Conservation (phyloP, 2,888 invertebrate genomes). For the Candidula unifasciata region DNA sequence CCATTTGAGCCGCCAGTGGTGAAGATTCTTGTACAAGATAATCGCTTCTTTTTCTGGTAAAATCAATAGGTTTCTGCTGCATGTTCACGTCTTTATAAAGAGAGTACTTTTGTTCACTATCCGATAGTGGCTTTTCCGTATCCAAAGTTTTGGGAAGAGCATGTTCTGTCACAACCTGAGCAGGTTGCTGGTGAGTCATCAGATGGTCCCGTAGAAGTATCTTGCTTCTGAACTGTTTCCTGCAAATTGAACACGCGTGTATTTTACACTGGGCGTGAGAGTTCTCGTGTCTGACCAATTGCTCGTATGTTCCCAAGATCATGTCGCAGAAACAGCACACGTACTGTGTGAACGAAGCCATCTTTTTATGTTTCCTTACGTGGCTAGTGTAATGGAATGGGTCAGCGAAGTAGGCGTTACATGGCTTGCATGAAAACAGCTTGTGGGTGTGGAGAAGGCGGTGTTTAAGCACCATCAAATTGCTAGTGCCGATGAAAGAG, state of each 20-base stretch:
- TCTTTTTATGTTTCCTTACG: constrained; percentile 63
- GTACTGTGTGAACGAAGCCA: constrained; percentile 59
- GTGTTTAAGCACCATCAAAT: constrained; percentile 64
- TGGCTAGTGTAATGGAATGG: constrained; percentile 68
- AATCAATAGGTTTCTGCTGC: neutral
- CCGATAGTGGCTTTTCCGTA: neutral
- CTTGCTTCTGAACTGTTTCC: constrained; percentile 62
- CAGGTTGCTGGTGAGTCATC: constrained; percentile 54
- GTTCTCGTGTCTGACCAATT: constrained; percentile 67
- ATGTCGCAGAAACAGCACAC: constrained; percentile 68
- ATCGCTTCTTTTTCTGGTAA: neutral
- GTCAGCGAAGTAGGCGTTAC: constrained; percentile 61
- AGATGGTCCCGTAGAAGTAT: constrained; percentile 64
- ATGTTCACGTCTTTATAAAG: neutral
- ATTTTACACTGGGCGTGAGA: constrained; percentile 63
- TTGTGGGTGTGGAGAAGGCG: constrained; percentile 27
- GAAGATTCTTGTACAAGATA: neutral
- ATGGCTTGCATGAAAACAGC: constrained; percentile 61
- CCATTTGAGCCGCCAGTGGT: neutral
- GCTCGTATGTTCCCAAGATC: constrained; percentile 61
- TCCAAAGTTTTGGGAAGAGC: neutral
- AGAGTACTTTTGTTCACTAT: too few relatives aligned
- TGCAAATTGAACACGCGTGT: constrained; percentile 61
- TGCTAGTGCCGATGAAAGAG: constrained; percentile 65
- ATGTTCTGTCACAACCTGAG: neutral